phyloP scores from a whole-genome alignment of 2,888 invertebrate genomes.

The Anoplius nigerrimus region DNA sequence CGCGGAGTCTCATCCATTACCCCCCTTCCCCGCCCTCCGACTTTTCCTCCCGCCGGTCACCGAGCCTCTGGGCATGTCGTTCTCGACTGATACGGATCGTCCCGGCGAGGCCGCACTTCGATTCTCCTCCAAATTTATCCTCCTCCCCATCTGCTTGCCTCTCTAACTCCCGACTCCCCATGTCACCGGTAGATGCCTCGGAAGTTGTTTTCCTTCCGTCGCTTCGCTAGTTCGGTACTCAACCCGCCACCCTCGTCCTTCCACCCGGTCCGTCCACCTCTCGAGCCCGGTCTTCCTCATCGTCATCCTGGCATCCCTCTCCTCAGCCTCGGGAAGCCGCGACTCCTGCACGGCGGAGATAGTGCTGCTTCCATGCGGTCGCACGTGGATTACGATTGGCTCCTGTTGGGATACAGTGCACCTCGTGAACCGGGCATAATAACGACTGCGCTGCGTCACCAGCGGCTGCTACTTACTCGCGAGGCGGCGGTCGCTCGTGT shows the following conservation, averaged over 20 bases:
- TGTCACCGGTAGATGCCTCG: no score
- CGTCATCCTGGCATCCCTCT: background rate
- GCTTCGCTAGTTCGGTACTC: no score
- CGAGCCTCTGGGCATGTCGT: no score
- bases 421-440: slow-evolving; percentile 29
- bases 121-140: no score
- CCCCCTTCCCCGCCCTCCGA: background rate
- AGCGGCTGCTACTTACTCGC: slow-evolving; percentile 12
- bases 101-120: no score
- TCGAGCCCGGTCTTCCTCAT: background rate
- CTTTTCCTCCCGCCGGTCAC: background rate
- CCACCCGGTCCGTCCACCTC: no score
- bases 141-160: no score
- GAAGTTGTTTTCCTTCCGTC: no score
- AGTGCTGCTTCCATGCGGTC: slow-evolving; percentile 43
- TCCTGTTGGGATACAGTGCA: slow-evolving; percentile 37
- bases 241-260: no score
- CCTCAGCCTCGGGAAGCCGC: slow-evolving; percentile 8
- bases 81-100: no score
- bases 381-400: slow-evolving; percentile 48
- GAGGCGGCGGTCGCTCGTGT: slow-evolving; percentile 34
- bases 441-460: slow-evolving; percentile 41
- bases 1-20: slow-evolving; percentile 11
- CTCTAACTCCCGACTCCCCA: no score
- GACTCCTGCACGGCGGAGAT: slow-evolving; percentile 11